Conservation (phyloP, 1,140 invertebrate genomes). For the Leptopilina boulardi region DNA sequence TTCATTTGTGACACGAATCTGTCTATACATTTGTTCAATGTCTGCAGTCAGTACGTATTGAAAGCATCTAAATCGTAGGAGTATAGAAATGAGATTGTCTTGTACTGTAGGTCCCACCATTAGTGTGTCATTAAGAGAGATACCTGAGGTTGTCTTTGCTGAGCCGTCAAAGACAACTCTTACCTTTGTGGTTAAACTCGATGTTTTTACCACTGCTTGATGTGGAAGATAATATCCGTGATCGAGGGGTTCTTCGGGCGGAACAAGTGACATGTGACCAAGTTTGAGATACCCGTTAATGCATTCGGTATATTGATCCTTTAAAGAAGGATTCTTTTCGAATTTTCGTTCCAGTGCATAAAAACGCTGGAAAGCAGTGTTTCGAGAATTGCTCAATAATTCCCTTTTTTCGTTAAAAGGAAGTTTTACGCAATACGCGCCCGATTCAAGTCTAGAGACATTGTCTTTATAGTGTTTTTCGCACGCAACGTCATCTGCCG, state of each 20-base stretch:
- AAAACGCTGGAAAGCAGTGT: neutral
- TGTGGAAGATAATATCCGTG: neutral
- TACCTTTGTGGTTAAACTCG: neutral
- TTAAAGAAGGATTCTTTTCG: neutral
- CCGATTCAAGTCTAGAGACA: neutral
- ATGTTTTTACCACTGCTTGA: neutral
- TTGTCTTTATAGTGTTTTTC: neutral
- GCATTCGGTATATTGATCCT: neutral
- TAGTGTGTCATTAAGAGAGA: neutral
- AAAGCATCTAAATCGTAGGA: neutral
- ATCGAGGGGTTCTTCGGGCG: too few relatives aligned
- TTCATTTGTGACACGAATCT: neutral
- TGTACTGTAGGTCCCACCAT: neutral
- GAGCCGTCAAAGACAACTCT: constrained; percentile 8
- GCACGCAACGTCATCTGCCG: neutral
- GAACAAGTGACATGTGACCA: neutral
- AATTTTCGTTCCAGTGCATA: neutral
- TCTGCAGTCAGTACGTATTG: neutral
- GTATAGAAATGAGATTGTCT: neutral
- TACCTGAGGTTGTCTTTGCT: neutral
- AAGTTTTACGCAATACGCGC: neutral
- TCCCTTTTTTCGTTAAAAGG: neutral
- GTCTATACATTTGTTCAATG: constrained; percentile 39
- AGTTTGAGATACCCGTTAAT: neutral
- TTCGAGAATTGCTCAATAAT: neutral